Percentiles rank a stretch among this genome's conserved stretches.
phyloP scores from a whole-genome alignment of 1,140 invertebrate species.

The Theocolax elegans region DNA sequence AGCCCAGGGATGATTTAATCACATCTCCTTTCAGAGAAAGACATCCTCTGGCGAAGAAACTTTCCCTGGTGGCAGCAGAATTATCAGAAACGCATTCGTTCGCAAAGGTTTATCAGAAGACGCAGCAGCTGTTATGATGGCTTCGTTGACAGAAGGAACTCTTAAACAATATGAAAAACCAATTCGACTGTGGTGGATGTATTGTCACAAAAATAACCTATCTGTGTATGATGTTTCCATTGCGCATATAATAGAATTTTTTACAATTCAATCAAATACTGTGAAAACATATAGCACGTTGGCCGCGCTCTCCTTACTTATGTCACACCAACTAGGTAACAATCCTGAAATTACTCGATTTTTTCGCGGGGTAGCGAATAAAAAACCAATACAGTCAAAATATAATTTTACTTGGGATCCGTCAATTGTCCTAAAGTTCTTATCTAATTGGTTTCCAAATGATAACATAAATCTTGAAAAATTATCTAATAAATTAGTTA shows the following conservation, averaged over 20 bases:
- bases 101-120: conserved; percentile 8
- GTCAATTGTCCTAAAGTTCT: conserved; percentile 1
- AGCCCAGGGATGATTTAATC: conserved; percentile 43
- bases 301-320: conserved; percentile 32
- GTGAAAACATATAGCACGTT: conserved; percentile 22
- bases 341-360: conserved; percentile 25
- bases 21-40: conserved; percentile 44
- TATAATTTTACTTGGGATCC: conserved; percentile 40
- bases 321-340: conserved; percentile 1
- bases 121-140: not conserved
- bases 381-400: conserved; percentile 39
- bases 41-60: conserved; percentile 42
- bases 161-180: conserved; percentile 43
- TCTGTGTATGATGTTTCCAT: not conserved
- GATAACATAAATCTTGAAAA: not conserved
- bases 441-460: not conserved
- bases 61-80: conserved; percentile 46
- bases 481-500: conserved; percentile 1
- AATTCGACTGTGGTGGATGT: conserved; percentile 36
- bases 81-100: conserved; percentile 26
- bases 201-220: conserved; percentile 4
- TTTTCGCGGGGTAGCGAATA: conserved; percentile 33
- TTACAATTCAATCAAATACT: not conserved
- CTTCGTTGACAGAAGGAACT: conserved; percentile 3
- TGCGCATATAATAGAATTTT: conserved; percentile 12